phyloP scores from a whole-genome alignment of 1,140 invertebrate genomes.

The Aphis gossypii region DNA sequence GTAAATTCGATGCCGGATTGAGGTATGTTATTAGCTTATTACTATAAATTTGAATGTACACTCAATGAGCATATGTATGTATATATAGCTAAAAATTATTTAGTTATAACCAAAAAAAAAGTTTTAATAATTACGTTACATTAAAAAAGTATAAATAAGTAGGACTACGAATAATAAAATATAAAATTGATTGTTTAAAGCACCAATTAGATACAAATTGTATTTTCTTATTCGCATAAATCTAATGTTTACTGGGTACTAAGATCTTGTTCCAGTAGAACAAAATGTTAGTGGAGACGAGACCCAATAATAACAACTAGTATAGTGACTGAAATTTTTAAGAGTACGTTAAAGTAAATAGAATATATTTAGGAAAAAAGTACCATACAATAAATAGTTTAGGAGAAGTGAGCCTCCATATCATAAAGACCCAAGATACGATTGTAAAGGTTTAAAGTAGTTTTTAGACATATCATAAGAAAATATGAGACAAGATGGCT shows the following conservation, averaged over 20 bases:
- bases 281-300: background rate
- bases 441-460: background rate
- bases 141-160: background rate
- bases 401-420: background rate
- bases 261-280: background rate
- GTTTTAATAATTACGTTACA: background rate
- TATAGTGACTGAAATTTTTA: background rate
- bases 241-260: background rate
- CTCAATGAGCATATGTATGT: no score
- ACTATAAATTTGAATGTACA: background rate
- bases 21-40: background rate
- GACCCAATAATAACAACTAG: background rate
- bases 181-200: background rate
- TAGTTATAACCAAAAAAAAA: background rate
- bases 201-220: background rate
- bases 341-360: background rate
- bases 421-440: background rate
- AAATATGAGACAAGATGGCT: constrained; percentile 25
- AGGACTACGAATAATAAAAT: background rate
- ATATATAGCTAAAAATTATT: background rate
- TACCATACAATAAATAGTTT: background rate
- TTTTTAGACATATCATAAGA: constrained; percentile 17
- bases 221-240: background rate
- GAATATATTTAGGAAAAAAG: background rate
- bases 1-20: no score